phyloP scores from a whole-genome alignment of 1,140 invertebrate species.

The Ditylenchus dipsaci region DNA sequence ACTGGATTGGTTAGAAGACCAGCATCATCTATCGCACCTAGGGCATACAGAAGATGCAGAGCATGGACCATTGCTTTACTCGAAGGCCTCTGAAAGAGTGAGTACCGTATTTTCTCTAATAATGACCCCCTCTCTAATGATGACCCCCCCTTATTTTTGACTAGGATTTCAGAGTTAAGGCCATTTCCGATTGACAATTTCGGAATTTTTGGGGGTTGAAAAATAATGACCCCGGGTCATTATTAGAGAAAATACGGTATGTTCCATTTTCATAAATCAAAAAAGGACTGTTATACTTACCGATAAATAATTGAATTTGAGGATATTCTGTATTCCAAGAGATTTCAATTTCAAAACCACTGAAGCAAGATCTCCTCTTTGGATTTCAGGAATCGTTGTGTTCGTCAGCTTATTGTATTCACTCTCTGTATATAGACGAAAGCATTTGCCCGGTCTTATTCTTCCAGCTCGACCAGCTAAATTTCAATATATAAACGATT shows the following conservation, averaged over 20 bases:
- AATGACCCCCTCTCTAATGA: no score
- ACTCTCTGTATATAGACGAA: conserved; percentile 67
- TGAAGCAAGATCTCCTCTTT: conserved; percentile 76
- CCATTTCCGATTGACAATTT: no score
- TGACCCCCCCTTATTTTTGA: no score
- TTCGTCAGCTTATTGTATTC: conserved; percentile 70
- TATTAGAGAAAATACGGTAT: no score
- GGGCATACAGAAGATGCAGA: conserved; percentile 80
- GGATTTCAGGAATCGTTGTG: conserved; percentile 83
- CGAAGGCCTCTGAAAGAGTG: conserved; percentile 79
- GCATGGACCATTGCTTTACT: conserved; percentile 73
- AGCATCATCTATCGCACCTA: conserved; percentile 71
- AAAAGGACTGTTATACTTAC: conserved; percentile 37
- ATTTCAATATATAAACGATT: no score
- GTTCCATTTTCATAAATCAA: no score
- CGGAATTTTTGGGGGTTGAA: no score
- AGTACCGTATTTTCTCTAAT: no score
- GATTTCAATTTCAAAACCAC: conserved; percentile 88
- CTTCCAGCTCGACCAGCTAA: conserved; percentile 87
- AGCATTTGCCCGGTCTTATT: conserved; percentile 75
- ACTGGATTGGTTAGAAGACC: conserved; percentile 75
- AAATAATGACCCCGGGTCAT: no score
- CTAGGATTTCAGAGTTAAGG: no score
- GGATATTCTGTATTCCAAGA: conserved; percentile 81
- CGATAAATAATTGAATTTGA: conserved; percentile 64